phyloP scores from a whole-genome alignment of 2,797 vertebrate genomes.

The Muscicapa striata region DNA sequence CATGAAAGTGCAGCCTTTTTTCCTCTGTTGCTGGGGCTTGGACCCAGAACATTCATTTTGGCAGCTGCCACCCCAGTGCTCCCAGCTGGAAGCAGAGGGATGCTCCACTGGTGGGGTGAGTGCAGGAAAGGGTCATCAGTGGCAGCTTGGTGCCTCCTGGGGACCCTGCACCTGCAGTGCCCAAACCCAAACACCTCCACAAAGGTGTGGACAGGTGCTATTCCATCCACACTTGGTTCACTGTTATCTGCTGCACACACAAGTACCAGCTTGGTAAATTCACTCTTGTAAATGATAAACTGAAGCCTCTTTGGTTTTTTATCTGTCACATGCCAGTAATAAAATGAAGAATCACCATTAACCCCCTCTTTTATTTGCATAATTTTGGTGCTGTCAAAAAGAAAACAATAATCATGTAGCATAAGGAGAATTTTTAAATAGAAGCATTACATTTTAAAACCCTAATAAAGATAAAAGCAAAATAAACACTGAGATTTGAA shows the following conservation, averaged over 20 bases:
- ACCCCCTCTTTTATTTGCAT: constrained; percentile 67
- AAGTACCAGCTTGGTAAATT: constrained; percentile 62
- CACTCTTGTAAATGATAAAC: constrained; percentile 48
- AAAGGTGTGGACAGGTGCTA: not conserved
- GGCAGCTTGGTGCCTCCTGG: not conserved
- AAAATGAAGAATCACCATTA: constrained; percentile 69
- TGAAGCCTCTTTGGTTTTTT: constrained; percentile 57
- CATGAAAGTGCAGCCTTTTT: not conserved
- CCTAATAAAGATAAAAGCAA: constrained; percentile 69
- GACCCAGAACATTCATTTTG: not conserved
- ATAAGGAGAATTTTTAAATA: constrained; percentile 76
- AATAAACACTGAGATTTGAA: constrained; percentile 66
- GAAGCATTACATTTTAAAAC: constrained; percentile 70
- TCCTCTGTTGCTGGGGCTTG: not conserved
- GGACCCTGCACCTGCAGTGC: not conserved
- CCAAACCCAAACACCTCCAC: not conserved
- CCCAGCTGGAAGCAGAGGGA: not conserved
- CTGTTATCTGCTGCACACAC: constrained; percentile 57
- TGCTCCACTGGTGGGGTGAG: not conserved
- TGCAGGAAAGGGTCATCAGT: accelerated
- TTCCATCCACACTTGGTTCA: constrained; percentile 55
- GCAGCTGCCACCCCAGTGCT: not conserved
- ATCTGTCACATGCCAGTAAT: constrained; percentile 58
- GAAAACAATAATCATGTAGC: constrained; percentile 41
- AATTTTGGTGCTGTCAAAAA: constrained; percentile 66